Base-by-base conservation (phyloP, 2,797 vertebrate genomes). In the Malurus leucopterus region DNA sequence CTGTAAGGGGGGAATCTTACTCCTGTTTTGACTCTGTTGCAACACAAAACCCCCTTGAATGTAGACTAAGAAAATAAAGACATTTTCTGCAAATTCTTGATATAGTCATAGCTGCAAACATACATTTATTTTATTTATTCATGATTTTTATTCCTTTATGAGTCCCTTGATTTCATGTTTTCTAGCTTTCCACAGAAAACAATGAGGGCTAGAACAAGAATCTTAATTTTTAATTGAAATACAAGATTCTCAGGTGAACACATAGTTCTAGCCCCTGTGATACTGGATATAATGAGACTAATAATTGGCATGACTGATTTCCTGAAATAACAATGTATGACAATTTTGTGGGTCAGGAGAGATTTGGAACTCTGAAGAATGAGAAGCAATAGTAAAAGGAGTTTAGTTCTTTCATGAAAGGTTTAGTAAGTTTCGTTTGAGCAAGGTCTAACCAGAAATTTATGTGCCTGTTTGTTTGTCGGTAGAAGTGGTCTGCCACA, bases 381-480 rank as follows among this genome's bases (percentile, higher is more conserved):
- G 40, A 92, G 82, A 77, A 75, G 17, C 40, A 83, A 40, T 89
- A 91, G 51, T 58, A 59, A 83, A 91, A 61, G 65, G 47, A 77
- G 62, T 82, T 82, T 50, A 5, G 67, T 67, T 84, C 32, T 73
- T 74, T 89, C 57, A 41, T 49, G 50, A n/a, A 81, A 88, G 69
- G 91, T 77, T 71, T 61, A 36, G 34, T 73, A 65, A 50, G 70
- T 69, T 77, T 85, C 27, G 17, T 51, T 30, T 84, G 22, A 86
- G 36, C 58, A 68, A 65, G 40, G 4, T 90, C 59, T 69, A 80
- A 44, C 50, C 62, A 89, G 70, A 91, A 82, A 91, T 76, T 40
- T 86, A 40, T 86, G 51, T 70, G 53, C 78, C 88, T 77, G 34
- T 93, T 93, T 84, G 83, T 54, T 94, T 92, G 72, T 65, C 53